phyloP scores from a whole-genome alignment of 1,140 invertebrate species.

The Cotesia typhae region DNA sequence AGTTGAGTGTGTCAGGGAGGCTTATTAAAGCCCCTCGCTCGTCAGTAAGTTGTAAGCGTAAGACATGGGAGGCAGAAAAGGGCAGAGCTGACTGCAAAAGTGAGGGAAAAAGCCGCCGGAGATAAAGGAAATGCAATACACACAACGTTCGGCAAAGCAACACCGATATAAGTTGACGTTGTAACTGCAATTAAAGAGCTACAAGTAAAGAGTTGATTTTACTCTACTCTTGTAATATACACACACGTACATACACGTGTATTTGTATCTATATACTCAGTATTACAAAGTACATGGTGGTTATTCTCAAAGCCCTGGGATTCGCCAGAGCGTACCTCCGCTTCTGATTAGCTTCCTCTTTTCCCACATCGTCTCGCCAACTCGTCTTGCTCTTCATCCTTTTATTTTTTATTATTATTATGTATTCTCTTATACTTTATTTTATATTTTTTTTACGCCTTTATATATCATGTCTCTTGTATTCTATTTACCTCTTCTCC shows the following conservation, averaged over 20 bases:
- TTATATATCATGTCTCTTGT: not conserved
- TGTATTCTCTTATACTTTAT: slow-evolving; percentile 17
- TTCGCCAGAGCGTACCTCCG: slow-evolving; percentile 63
- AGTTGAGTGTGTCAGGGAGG: not conserved
- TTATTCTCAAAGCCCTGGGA: slow-evolving; percentile 55
- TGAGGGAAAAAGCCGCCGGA: slow-evolving; percentile 5
- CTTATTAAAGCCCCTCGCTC: not conserved
- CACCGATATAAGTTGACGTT: slow-evolving; percentile 31
- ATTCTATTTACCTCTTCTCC: slow-evolving; percentile 2
- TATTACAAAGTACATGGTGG: too few relatives aligned
- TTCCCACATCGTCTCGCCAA: slow-evolving; percentile 58
- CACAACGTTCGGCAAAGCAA: not conserved
- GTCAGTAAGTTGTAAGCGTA: not conserved
- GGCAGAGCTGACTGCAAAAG: not conserved
- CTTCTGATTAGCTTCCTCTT: slow-evolving; percentile 67
- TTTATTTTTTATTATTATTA: slow-evolving; percentile 15
- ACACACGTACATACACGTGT: too few relatives aligned
- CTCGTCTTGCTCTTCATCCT: slow-evolving; percentile 10
- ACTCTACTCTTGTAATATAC: too few relatives aligned
- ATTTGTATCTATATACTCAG: slow-evolving; percentile 1
- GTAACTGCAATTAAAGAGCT: slow-evolving; percentile 64
- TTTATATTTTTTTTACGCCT: slow-evolving; percentile 24
- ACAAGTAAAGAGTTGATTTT: slow-evolving; percentile 46
- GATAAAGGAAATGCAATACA: slow-evolving; percentile 49
- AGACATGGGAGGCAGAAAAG: not conserved